Evolutionary conservation across 2,113 vertebrate species (phyloP).

Genomic region (Leptobrachium ailaonicum): DNA sequence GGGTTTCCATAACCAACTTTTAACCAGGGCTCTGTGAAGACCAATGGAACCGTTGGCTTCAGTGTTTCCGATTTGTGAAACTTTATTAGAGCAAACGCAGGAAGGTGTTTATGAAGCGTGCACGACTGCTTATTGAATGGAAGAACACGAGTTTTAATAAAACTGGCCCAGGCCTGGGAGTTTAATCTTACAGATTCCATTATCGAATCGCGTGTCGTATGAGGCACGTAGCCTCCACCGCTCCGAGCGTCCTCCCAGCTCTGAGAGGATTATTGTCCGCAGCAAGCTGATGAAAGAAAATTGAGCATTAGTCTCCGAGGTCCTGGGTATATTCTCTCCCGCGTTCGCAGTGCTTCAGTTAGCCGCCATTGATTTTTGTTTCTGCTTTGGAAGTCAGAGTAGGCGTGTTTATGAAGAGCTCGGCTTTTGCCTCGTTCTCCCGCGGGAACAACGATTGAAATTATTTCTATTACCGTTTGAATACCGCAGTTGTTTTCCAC

Average conservation of each 20-base stretch:
- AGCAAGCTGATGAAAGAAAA: background rate
- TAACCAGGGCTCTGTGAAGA: too few species aligned
- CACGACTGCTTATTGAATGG: too few species aligned
- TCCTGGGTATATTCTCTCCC: background rate
- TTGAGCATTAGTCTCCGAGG: background rate
- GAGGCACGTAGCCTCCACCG: background rate
- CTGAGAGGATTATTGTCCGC: background rate
- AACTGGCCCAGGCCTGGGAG: too few species aligned
- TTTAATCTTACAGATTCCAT: too few species aligned
- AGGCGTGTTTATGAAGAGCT: too few species aligned
- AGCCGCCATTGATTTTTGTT: background rate
- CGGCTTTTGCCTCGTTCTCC: background rate
- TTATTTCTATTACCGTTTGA: background rate
- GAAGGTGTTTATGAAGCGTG: too few species aligned
- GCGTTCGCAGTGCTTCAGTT: background rate
- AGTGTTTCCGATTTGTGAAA: too few species aligned
- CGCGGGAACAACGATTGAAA: background rate
- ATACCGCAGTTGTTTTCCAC: background rate
- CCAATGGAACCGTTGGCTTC: too few species aligned
- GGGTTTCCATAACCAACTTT: too few species aligned
- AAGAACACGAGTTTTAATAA: too few species aligned
- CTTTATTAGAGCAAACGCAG: too few species aligned
- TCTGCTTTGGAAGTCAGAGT: background rate
- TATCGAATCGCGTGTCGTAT: background rate
- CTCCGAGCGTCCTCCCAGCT: background rate